Evolutionary conservation across 2,888 invertebrate species (phyloP), one percentile per base, ranked within the genome.

Genomic region (Nemotelus nigrinus): DNA sequence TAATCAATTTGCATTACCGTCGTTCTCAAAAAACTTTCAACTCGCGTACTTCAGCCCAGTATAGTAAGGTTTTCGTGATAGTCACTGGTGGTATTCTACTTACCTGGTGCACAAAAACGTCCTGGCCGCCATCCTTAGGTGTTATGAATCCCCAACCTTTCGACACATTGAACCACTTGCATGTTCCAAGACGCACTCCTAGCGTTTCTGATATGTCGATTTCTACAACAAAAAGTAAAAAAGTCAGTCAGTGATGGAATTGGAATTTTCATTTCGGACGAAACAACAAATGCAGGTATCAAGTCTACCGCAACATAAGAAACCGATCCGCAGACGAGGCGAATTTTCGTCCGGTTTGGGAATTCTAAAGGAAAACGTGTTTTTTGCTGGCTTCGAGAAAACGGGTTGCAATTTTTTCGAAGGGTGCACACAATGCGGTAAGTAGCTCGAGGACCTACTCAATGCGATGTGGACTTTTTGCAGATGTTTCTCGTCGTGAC

Each of bases 121-220:
- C 97, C 87, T 94, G 94, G 6, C 94, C 93, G 64, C 94, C 95
- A 86, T 96, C 96, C 83, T 94, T 93, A 65, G 96, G 96, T 80
- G 95, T 95, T 85, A 97, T 93, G 88, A 97, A 97, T 80, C 97
- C 97, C 95, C 96, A 97, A 80, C 96, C 96, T 88, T 97, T 97
- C 82, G 95, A 95, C 80, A 96, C 96, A 88, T 97, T 97, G 88
- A 96, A 97, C 97, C 97, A 97, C 89, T 97, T 97, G 89, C 96
- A 96, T 86, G 92, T 92, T 79, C 96, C 96, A 85, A 91, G 89
- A 81, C 94, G 90, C 83, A 91, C 89, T 82, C 91, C 84, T 50
- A 82, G 83, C 79, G 83, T 83, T 81, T 84, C 85, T 78, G 83
- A 82, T 71, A 81, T 81, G 78, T 82, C 82, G 81, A 81, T 81